Base-by-base conservation (phyloP, 2,797 vertebrate genomes). In the Fratercula arctica region DNA sequence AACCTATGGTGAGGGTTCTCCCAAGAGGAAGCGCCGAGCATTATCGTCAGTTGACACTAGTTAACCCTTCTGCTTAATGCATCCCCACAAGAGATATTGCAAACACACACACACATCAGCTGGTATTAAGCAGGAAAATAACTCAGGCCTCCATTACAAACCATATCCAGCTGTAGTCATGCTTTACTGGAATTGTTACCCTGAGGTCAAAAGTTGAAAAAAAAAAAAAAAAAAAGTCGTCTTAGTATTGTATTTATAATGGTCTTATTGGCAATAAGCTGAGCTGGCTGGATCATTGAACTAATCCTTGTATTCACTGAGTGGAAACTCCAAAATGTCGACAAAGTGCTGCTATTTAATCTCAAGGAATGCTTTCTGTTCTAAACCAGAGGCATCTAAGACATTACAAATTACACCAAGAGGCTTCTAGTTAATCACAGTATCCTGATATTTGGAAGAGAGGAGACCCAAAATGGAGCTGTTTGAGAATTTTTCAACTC, bases 341-440 rank as follows among this genome's bases (percentile, higher is more conserved):
- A 93, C 87, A 69, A 92, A 94, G 85, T 89, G 54, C 75, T 91
- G 78, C 61, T 89, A 73, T 86, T 94, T 96, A 85, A 94, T 94
- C 90, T 91, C 54, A 51, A 88, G 79, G 93, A 96, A 93, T 95
- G 90, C 84, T 93, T 95, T 95, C 92, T 93, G 86, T 94, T 95
- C 82, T 87, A 85, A 93, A 86, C 73, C 73, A 87, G 73, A 75
- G 54, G 46, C 0, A 0, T 53, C 69, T 81, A 67, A 86, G 61
- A 51, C 46, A 35, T 94, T 68, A 67, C 18, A 75, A 84, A 73
- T 85, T 64, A 61, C 48, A 87, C 43, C 57, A 73, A 50, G 23
- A 63, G 29, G 28, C 46, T 81, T 83, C n/a, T 31, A 92, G 56
- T 84, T 94, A 91, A 84, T 83, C 78, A 69, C 14, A 39, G 35